These are phyloP conservation scores for Aselliscus stoliczkanus DNA, from an alignment of 2,797 vertebrate species.

Conservation along the genomic window DNA sequence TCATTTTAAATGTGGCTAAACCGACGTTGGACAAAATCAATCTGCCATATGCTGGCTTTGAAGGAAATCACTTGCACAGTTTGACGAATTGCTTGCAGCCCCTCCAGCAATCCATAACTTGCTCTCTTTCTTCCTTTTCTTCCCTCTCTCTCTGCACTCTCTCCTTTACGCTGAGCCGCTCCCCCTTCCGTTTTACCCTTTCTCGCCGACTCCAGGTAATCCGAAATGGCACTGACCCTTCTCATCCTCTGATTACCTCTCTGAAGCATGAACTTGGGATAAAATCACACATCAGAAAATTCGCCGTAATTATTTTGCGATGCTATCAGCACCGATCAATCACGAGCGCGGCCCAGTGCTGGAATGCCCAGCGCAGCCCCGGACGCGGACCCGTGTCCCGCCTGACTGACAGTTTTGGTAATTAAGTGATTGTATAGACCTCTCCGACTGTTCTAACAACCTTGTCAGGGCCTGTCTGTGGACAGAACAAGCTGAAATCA, in stretches of 20 bases:
- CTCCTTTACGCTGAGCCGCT: conserved; percentile 58
- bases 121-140: conserved; percentile 57
- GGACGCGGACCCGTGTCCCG: conserved; percentile 85
- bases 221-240: conserved; percentile 95
- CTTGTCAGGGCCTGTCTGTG: conserved; percentile 94
- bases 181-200: conserved; percentile 83
- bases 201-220: conserved; percentile 91
- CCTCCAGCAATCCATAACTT: conserved; percentile 85
- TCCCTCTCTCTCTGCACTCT: conserved; percentile 70
- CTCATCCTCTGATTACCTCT: conserved; percentile 95
- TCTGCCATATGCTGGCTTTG: conserved; percentile 92
- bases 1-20: conserved; percentile 88
- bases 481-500: conserved; percentile 92
- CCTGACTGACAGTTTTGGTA: conserved; percentile 98
- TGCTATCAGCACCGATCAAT: conserved; percentile 98
- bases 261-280: conserved; percentile 93
- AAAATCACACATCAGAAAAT: conserved; percentile 97
- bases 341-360: conserved; percentile 87
- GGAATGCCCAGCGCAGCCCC: conserved; percentile 90
- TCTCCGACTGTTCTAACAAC: conserved; percentile 95
- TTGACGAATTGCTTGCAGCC: conserved; percentile 87
- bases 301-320: conserved; percentile 95
- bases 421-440: conserved; percentile 98
- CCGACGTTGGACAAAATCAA: conserved; percentile 91
- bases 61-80: conserved; percentile 87